Conservation (phyloP, 2,888 invertebrate genomes). For the Oxytorus armatus region DNA sequence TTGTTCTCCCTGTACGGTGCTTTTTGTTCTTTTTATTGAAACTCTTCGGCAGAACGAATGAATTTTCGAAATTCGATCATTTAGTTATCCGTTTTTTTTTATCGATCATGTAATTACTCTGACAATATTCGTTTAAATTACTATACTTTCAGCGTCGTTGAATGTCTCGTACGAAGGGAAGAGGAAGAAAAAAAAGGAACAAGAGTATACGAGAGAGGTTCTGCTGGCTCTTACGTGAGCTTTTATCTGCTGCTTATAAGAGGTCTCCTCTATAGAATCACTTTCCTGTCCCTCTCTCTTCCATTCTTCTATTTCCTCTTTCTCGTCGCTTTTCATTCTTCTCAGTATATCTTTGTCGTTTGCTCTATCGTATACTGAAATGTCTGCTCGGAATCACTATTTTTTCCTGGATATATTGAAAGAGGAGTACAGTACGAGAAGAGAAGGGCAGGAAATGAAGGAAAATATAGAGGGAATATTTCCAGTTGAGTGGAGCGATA, state of each 20-base stretch:
- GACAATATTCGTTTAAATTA: too few relatives aligned
- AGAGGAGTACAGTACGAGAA: constrained; percentile 12
- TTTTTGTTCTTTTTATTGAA: not conserved
- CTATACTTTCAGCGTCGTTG: constrained; percentile 10
- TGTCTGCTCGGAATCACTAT: constrained; percentile 17
- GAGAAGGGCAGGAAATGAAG: not conserved
- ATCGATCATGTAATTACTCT: too few relatives aligned
- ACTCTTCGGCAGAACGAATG: too few relatives aligned
- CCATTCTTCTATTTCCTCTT: not conserved
- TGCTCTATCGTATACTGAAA: constrained; percentile 18
- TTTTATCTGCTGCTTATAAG: constrained; percentile 49
- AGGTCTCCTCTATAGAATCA: constrained; percentile 36
- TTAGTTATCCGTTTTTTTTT: too few relatives aligned
- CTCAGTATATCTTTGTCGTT: constrained; percentile 19
- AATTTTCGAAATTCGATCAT: too few relatives aligned
- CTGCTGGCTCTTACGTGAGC: constrained; percentile 11
- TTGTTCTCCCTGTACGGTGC: too few relatives aligned
- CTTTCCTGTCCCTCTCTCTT: constrained; percentile 19
- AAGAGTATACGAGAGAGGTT: not conserved
- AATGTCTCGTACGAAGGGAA: constrained; percentile 19
- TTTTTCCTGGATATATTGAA: constrained; percentile 45
- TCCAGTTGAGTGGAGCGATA: constrained; percentile 36
- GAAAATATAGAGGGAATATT: constrained; percentile 15
- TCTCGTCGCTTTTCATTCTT: constrained; percentile 18
- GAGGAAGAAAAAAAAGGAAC: constrained; percentile 5